Conservation (phyloP, 2,888 invertebrate species). For the Drosophila siamana region DNA sequence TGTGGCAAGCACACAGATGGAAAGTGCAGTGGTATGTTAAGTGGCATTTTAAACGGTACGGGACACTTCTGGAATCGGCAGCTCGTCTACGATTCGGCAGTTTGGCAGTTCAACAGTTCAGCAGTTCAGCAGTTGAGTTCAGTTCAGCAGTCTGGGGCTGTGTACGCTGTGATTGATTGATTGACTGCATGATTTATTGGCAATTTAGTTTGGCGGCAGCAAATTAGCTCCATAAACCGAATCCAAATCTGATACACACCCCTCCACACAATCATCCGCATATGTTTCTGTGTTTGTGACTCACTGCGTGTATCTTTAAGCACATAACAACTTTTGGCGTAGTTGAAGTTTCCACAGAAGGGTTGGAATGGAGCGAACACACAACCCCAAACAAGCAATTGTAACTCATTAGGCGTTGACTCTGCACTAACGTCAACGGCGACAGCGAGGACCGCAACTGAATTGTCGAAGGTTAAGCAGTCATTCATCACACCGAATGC, state of each 20-base stretch:
- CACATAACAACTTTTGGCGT: slow-evolving; percentile 70
- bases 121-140: background rate
- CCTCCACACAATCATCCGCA: background rate
- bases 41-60: slow-evolving; percentile 1
- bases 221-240: slow-evolving; percentile 72
- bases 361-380: background rate
- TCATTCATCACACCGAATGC: background rate
- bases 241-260: slow-evolving; percentile 54
- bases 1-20: background rate
- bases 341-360: slow-evolving; percentile 60
- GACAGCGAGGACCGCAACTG: background rate
- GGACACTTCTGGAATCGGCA: slow-evolving; percentile 1
- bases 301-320: slow-evolving; percentile 57
- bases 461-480: background rate
- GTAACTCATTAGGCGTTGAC: slow-evolving; percentile 76
- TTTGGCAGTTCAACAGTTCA: background rate
- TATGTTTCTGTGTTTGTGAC: slow-evolving; percentile 2
- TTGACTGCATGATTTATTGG: slow-evolving; percentile 76
- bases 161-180: slow-evolving; percentile 63
- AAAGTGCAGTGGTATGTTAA: background rate
- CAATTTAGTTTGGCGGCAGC: slow-evolving; percentile 67
- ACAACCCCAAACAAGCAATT: slow-evolving; percentile 67
- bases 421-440: slow-evolving; percentile 50
- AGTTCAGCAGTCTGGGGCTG: slow-evolving; percentile 28
- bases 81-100: background rate